phyloP scores from a whole-genome alignment of 2,888 invertebrate species.

The Panzeria rudis region DNA sequence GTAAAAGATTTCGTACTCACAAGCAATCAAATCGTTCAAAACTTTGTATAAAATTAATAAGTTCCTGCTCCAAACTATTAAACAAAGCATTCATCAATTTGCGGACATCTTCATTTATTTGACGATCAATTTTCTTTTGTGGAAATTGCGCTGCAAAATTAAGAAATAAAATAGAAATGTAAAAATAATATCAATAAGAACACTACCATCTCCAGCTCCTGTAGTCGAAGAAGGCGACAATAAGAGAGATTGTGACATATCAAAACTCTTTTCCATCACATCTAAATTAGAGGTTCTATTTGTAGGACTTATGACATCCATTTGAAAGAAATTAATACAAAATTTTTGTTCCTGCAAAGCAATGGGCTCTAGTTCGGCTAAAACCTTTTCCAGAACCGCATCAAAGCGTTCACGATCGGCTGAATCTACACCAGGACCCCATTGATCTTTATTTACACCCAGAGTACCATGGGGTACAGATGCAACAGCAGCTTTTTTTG shows the following conservation, averaged over 20 bases:
- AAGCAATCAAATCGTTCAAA: constrained; percentile 95
- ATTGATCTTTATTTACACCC: constrained; percentile 87
- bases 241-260: constrained; percentile 78
- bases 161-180: constrained; percentile 1
- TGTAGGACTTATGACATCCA: constrained; percentile 87
- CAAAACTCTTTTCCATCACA: constrained; percentile 81
- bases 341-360: constrained; percentile 98
- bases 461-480: constrained; percentile 84
- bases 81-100: constrained; percentile 96
- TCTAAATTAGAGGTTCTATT: constrained; percentile 86
- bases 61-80: constrained; percentile 92
- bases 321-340: constrained; percentile 95
- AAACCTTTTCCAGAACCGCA: constrained; percentile 91
- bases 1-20: constrained; percentile 86
- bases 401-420: constrained; percentile 86
- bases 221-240: constrained; percentile 74
- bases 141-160: constrained; percentile 76
- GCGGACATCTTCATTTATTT: constrained; percentile 91
- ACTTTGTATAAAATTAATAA: constrained; percentile 92
- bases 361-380: constrained; percentile 94
- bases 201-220: constrained; percentile 71
- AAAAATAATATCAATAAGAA: background rate
- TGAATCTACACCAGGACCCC: constrained; percentile 87
- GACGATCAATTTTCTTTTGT: constrained; percentile 87
- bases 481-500: constrained; percentile 82